A percentile compares a stretch with the other conserved stretches of the same genome.
These are phyloP conservation scores for Dysmachus trigonus DNA, from an alignment of 2,888 invertebrate genomes.

Conservation along the genomic window DNA sequence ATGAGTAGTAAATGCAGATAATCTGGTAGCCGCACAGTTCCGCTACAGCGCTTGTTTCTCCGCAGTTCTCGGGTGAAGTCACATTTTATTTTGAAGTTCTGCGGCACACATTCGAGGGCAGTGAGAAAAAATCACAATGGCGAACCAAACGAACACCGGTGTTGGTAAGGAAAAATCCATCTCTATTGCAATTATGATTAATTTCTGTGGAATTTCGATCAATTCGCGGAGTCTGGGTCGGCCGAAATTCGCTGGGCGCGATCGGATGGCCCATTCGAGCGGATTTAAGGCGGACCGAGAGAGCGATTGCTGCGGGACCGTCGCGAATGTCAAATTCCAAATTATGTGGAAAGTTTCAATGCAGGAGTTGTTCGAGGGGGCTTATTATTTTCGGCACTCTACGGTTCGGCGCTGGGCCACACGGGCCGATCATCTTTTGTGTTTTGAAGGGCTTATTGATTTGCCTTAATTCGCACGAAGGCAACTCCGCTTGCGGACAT, in stretches of 20 bases:
- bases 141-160: constrained; percentile 89
- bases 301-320: neutral
- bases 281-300: neutral
- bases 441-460: constrained; percentile 18
- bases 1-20: constrained; percentile 16
- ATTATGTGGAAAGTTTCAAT: neutral
- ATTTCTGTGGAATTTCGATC: constrained; percentile 8
- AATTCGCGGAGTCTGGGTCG: neutral
- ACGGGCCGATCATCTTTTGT: neutral
- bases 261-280: neutral
- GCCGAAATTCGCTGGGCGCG: neutral
- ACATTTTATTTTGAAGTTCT: constrained; percentile 41
- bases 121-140: constrained; percentile 68
- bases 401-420: neutral
- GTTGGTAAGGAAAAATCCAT: constrained; percentile 74
- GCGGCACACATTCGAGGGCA: constrained; percentile 12
- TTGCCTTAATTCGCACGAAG: neutral
- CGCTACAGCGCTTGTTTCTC: neutral
- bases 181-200: constrained; percentile 12
- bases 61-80: constrained; percentile 29
- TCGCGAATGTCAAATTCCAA: constrained; percentile 30
- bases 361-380: neutral
- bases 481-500: neutral
- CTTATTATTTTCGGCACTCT: neutral
- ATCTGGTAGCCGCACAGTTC: neutral